Base-by-base conservation (phyloP, 1,140 invertebrate genomes). In the Diachasmimorpha longicaudata region DNA sequence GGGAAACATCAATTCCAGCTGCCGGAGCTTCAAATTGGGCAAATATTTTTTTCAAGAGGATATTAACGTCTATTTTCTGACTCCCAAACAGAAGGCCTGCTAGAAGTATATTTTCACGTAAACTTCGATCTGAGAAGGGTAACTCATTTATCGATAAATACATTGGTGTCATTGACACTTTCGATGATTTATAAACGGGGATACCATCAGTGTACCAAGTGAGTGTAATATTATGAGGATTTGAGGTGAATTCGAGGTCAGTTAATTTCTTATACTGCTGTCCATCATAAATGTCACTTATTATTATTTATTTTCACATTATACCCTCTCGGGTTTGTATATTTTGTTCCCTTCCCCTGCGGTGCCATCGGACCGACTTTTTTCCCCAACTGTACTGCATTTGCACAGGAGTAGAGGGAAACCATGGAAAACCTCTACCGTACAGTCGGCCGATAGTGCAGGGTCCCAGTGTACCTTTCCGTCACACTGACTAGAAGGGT, bases 201-300 rank as follows among this genome's bases (percentile, higher is more conserved):
- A 63, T 31, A 13, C 19, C 8, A 31, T 63, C 58, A 9, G 21
- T 25, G 10, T 63, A 63, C 58, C 58, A 63, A 25, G 23, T 63
- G 23, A 63, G 23, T 25, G 19, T 25, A 6, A 75, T 70, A 39
- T 75, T 75, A 36, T 70, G 6, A 23, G 16, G 58, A 31, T 73
- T 37, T 1, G 23, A 16, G 0, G 72, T 31, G 36, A 77, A 77
- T 25, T 11, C 58, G 0, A 72, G 63, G 21, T 77, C 31, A 19
- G 31, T 46, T 63, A 70, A 73, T 31, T 58, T 19, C 39, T 77
- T 0, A 69, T 72, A 73, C 0, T 73, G 11, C 8, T 8, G 8
- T 5, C 70, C 76, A 63, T 72, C 76, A 36, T 76, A 79, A 23
- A 72, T 67, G 63, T 79, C 71, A n/a, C 37, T 71, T n/a, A n/a